Evolutionary conservation across 2,888 invertebrate species (phyloP).

Genomic region (Epinotia demarniana): DNA sequence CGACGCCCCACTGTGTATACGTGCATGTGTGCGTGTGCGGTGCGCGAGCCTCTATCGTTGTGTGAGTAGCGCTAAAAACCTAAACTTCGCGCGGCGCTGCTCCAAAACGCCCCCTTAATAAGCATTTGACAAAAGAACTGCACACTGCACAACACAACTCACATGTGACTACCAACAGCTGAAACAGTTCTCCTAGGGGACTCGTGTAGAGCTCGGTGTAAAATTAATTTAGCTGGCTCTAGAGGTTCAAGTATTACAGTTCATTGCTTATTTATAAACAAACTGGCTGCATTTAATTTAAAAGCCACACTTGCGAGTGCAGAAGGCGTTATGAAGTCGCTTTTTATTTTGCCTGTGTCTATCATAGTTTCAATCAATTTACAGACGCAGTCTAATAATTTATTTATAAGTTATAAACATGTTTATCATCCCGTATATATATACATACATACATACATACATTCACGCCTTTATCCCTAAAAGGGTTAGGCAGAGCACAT

Average conservation of each 20-base stretch:
- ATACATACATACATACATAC: too few species aligned
- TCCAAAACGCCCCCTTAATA: too few species aligned
- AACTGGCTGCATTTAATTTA: constrained; percentile 1
- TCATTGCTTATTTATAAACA: constrained; percentile 28
- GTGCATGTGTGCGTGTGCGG: too few species aligned
- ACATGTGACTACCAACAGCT: constrained; percentile 1
- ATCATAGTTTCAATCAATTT: not conserved
- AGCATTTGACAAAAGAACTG: constrained; percentile 20
- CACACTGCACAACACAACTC: constrained; percentile 2
- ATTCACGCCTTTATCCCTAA: too few species aligned
- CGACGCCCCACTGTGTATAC: too few species aligned
- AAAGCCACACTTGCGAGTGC: not conserved
- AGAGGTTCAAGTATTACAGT: constrained; percentile 17
- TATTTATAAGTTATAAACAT: too few species aligned
- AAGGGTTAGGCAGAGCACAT: too few species aligned
- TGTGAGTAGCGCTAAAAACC: too few species aligned
- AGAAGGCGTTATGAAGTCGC: not conserved
- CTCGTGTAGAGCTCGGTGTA: constrained; percentile 25
- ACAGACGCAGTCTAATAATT: not conserved
- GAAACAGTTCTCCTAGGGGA: constrained; percentile 23
- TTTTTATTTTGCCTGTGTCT: not conserved
- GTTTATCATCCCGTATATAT: too few species aligned
- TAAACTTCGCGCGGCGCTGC: too few species aligned
- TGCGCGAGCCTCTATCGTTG: too few species aligned
- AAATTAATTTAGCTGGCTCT: constrained; percentile 29